Evolutionary conservation across 2,113 vertebrate genomes (phyloP).

Genomic region (Tragulus kanchil): DNA sequence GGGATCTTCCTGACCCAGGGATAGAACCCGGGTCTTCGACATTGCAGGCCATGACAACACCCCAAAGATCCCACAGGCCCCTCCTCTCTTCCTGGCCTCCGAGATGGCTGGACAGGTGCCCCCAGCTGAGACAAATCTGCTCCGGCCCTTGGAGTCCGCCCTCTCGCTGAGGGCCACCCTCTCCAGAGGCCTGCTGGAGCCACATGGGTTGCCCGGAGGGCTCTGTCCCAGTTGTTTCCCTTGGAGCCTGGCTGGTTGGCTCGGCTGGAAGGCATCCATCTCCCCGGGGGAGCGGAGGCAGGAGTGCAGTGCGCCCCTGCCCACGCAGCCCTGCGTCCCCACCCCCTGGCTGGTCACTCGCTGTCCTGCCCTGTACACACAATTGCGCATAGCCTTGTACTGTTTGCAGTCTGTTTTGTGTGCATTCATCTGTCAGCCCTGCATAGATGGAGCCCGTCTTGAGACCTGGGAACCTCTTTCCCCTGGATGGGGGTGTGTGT

Average conservation of each 20-base stretch:
- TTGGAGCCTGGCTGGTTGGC: background rate
- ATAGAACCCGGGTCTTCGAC: background rate
- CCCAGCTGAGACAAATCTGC: background rate
- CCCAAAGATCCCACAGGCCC: background rate
- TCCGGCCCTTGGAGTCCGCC: background rate
- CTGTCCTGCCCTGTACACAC: background rate
- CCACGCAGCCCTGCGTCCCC: background rate
- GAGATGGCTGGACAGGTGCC: background rate
- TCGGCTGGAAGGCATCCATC: background rate
- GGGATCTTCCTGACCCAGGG: background rate
- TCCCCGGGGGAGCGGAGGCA: background rate
- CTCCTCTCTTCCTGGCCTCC: too few species aligned
- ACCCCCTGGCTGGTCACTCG: constrained; percentile 3
- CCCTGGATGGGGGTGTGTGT: background rate
- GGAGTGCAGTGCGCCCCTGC: background rate
- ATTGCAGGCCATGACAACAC: background rate
- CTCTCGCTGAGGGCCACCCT: background rate
- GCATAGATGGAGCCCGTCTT: background rate
- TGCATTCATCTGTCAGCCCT: background rate
- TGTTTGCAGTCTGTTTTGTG: background rate
- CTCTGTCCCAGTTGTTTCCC: background rate
- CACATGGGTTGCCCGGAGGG: background rate
- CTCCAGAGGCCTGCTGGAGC: background rate
- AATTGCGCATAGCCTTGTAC: background rate
- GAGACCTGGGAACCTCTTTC: background rate